Evolutionary conservation across 2,797 vertebrate genomes (phyloP).

Genomic region (Atherinosoma microstoma): DNA sequence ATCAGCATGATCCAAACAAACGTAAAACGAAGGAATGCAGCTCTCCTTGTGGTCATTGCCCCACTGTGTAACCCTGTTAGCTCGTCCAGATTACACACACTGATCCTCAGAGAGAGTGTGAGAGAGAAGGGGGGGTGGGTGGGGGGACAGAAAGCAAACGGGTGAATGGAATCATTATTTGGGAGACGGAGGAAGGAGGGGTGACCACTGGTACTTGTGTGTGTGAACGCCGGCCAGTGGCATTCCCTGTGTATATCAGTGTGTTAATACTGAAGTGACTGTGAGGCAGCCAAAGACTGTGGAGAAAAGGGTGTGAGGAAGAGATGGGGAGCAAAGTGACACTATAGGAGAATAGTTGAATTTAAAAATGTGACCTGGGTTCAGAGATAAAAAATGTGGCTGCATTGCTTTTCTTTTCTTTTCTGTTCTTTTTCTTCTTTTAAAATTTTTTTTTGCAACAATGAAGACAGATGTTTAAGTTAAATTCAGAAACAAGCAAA

Average conservation of each 20-base stretch:
- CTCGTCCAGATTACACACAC: slow-evolving; percentile 72
- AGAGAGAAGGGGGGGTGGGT: slow-evolving; percentile 39
- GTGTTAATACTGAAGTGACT: slow-evolving; percentile 86
- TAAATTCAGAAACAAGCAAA: slow-evolving; percentile 84
- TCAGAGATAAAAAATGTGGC: slow-evolving; percentile 77
- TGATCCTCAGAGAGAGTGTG: slow-evolving; percentile 64
- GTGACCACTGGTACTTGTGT: slow-evolving; percentile 86
- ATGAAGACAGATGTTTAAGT: slow-evolving; percentile 89
- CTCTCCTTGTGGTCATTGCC: slow-evolving; percentile 57
- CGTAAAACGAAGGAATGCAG: slow-evolving; percentile 69
- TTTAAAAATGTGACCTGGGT: slow-evolving; percentile 87
- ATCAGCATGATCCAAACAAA: slow-evolving; percentile 65
- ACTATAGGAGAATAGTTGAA: slow-evolving; percentile 68
- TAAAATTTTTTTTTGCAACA: slow-evolving; percentile 70
- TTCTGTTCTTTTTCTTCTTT: slow-evolving; percentile 36
- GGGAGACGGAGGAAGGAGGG: slow-evolving; percentile 62
- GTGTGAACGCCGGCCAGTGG: slow-evolving; percentile 78
- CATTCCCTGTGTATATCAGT: slow-evolving; percentile 85
- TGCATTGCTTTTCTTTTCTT: slow-evolving; percentile 74
- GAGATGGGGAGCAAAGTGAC: slow-evolving; percentile 64
- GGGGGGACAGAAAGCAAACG: slow-evolving; percentile 47
- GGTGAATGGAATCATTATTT: slow-evolving; percentile 78
- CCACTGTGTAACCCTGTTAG: slow-evolving; percentile 66
- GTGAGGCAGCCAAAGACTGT: slow-evolving; percentile 84
- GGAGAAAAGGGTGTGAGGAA: slow-evolving; percentile 56